Evolutionary conservation across 2,888 invertebrate species (phyloP).

Genomic region (Hemistola chrysoprasaria): DNA sequence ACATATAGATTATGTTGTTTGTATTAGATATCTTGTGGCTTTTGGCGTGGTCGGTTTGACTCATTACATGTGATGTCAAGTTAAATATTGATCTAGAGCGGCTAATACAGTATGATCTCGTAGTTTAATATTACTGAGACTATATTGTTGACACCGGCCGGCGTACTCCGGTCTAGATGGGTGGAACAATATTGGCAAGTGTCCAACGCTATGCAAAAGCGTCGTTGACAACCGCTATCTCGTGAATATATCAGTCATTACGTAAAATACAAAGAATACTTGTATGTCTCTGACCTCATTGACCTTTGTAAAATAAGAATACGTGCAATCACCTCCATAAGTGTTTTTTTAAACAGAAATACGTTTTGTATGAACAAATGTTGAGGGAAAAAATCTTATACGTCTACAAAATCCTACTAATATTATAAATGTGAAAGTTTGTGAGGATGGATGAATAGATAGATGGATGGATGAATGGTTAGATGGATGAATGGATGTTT

Average conservation of each 20-base stretch:
- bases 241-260: slow-evolving; percentile 26
- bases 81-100: slow-evolving; percentile 47
- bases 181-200: slow-evolving; percentile 40
- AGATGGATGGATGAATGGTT: too few species aligned
- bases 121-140: slow-evolving; percentile 16
- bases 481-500: too few species aligned
- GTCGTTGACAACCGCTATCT: slow-evolving; percentile 37
- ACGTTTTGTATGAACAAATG: too few species aligned
- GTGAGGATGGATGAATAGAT: too few species aligned
- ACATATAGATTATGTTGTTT: slow-evolving; percentile 59
- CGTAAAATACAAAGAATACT: slow-evolving; percentile 17
- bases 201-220: slow-evolving; percentile 38
- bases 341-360: too few species aligned
- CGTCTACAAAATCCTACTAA: too few species aligned
- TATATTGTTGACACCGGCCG: slow-evolving; percentile 26
- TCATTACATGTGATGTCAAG: slow-evolving; percentile 51
- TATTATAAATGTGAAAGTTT: too few species aligned
- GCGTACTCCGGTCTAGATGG: slow-evolving; percentile 28
- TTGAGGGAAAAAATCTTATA: too few species aligned
- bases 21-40: slow-evolving; percentile 50
- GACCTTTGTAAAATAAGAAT: slow-evolving; percentile 1
- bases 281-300: slow-evolving; percentile 6
- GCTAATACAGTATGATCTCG: slow-evolving; percentile 19
- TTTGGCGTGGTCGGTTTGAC: slow-evolving; percentile 47
- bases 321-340: too few species aligned